Evolutionary conservation across 2,888 invertebrate species (phyloP).

Genomic region (Rotaria magnacalcarata): DNA sequence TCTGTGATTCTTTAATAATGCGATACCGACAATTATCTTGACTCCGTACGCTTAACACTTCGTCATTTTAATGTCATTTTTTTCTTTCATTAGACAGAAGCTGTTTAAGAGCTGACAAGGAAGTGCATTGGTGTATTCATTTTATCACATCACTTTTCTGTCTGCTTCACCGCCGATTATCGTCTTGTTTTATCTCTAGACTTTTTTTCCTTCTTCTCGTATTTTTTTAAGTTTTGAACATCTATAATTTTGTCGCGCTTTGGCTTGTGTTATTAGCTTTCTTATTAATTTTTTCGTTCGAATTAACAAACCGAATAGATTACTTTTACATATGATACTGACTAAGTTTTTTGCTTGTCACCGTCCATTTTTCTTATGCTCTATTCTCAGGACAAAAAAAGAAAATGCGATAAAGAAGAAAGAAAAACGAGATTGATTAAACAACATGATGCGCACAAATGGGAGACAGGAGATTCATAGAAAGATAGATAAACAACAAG

Average conservation of each 20-base stretch:
- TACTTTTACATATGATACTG: not conserved
- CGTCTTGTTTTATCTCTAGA: not conserved
- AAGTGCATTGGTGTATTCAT: not conserved
- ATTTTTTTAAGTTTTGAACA: not conserved
- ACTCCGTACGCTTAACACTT: not conserved
- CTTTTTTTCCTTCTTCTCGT: not conserved
- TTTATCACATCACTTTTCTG: not conserved
- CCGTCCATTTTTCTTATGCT: not conserved
- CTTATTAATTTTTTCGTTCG: not conserved
- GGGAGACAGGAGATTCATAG: not conserved
- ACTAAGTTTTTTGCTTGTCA: not conserved
- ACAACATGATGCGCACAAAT: not conserved
- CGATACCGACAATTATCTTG: not conserved
- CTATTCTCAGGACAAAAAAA: not conserved
- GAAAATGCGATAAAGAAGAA: not conserved
- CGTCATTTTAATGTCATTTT: not conserved
- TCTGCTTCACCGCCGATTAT: not conserved
- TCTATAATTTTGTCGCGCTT: too few species aligned
- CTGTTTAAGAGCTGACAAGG: not conserved
- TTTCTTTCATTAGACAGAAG: not conserved
- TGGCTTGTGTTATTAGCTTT: not conserved
- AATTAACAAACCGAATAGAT: not conserved
- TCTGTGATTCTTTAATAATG: not conserved
- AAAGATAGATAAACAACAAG: not conserved
- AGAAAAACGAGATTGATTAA: not conserved